Percentiles rank a stretch among this genome's conserved stretches.
Evolutionary conservation across 2,888 invertebrate genomes (phyloP).

Genomic region (Hedya salicella): DNA sequence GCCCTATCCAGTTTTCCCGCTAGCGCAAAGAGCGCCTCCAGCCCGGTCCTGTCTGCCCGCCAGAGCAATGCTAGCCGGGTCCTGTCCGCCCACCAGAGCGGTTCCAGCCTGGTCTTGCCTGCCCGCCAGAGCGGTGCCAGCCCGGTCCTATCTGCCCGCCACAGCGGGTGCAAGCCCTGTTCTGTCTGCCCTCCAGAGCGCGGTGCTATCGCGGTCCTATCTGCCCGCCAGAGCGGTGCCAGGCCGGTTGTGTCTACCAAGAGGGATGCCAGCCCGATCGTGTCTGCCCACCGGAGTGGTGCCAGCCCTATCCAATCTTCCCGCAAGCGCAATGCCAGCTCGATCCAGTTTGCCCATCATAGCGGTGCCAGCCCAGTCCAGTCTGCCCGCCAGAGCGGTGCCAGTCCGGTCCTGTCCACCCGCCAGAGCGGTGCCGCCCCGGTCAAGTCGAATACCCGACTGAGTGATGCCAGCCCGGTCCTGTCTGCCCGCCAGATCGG

Average conservation of each 20-base stretch:
- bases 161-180: background rate
- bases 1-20: background rate
- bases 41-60: background rate
- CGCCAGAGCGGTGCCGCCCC: constrained; percentile 4
- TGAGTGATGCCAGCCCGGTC: background rate
- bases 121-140: background rate
- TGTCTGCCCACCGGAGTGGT: background rate
- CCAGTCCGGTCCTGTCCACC: background rate
- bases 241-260: background rate
- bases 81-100: background rate
- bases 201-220: background rate
- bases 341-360: constrained; percentile 5
- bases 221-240: background rate
- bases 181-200: constrained; percentile 1
- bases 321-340: background rate
- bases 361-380: background rate
- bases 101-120: constrained; percentile 3
- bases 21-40: background rate
- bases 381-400: constrained; percentile 7
- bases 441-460: background rate
- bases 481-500: background rate
- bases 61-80: background rate
- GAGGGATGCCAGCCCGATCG: constrained; percentile 1
- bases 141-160: background rate
- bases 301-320: constrained; percentile 1